Evolutionary conservation across 2,113 vertebrate genomes (phyloP).

Genomic region (Paraplagusia blochii): DNA sequence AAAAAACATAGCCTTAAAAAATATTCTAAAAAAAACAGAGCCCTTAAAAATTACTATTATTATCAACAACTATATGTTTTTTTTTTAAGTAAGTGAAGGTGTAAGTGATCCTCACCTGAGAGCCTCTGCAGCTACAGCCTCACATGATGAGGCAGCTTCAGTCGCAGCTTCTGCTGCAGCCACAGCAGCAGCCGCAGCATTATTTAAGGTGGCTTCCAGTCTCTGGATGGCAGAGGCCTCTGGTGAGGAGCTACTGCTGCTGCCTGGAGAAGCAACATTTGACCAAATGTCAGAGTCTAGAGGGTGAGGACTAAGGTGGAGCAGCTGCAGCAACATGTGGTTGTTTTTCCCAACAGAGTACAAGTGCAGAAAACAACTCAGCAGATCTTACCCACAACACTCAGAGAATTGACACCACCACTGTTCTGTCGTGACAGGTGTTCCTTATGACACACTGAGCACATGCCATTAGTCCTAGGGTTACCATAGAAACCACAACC

Average conservation of each 20-base stretch:
- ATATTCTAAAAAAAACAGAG: too few relatives aligned
- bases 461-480: slow-evolving; percentile 88
- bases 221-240: slow-evolving; percentile 87
- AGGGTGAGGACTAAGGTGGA: neutral
- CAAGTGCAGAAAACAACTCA: slow-evolving; percentile 1
- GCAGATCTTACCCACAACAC: slow-evolving; percentile 67
- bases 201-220: slow-evolving; percentile 83
- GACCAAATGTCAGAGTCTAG: neutral
- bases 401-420: slow-evolving; percentile 79
- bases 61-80: too few relatives aligned
- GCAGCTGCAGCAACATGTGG: neutral
- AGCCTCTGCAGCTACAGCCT: slow-evolving; percentile 66
- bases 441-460: slow-evolving; percentile 89
- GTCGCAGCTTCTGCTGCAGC: slow-evolving; percentile 80
- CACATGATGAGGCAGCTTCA: slow-evolving; percentile 67
- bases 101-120: slow-evolving; percentile 43
- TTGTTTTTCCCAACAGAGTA: neutral
- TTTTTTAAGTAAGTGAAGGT: neutral
- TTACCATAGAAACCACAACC: slow-evolving; percentile 90
- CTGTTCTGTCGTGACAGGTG: slow-evolving; percentile 85
- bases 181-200: slow-evolving; percentile 72
- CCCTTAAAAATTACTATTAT: too few relatives aligned
- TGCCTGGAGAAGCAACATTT: slow-evolving; percentile 66
- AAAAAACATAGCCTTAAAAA: too few relatives aligned
- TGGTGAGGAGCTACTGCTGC: slow-evolving; percentile 77